Base-by-base conservation (phyloP, 2,888 invertebrate genomes). In the Cheilosia vulpina region DNA sequence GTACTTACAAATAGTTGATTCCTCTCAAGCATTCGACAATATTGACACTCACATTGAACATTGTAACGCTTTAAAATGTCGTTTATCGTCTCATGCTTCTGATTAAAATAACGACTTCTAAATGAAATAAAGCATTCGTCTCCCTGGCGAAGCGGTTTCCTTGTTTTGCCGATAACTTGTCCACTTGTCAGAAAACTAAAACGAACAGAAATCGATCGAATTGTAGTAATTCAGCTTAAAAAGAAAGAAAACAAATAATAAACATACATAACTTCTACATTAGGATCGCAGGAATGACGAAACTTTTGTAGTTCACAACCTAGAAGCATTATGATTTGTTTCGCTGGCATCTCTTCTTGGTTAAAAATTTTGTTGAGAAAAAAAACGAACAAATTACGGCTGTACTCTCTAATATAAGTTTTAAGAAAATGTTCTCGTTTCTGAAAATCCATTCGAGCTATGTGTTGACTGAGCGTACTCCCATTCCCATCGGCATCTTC, bases 241-340 rank as follows among this genome's bases (percentile, higher is more conserved):
- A 0, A 38, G 19, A 9, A 4, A 2, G n/a, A n/a, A n/a, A n/a
- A n/a, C n/a, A n/a, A 2, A 5, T 17, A 52, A 34, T 15, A 4
- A 11, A 2, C 66, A 66, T 68, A 76, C 76, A 76, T 68, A 27
- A 76, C 17, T 52, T 76, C 76, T 1, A 76, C 58, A 41, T 76
- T 76, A 4, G 76, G 66, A 52, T 66, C 66, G 52, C 76, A 76
- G 2, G 76, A 66, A 53, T 76, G 76, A 13, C 76, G 76, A 43
- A 76, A 66, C 21, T 76, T 76, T 57, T 60, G 76, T 13, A 76
- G 19, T n/a, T 63, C 55, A 17, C 73, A 57, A 3, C 73, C 73
- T 31, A 73, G 24, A 1, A 73, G 24, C 2, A 65, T 45, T 13
- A 73, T 63, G 17, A 63, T 65, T 47, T 73, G 73, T 45, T 55